A percentile compares a stretch with the other conserved stretches of the same genome.
Conservation (phyloP, 2,888 invertebrate genomes). For the Acrocyrtus sp. region DNA sequence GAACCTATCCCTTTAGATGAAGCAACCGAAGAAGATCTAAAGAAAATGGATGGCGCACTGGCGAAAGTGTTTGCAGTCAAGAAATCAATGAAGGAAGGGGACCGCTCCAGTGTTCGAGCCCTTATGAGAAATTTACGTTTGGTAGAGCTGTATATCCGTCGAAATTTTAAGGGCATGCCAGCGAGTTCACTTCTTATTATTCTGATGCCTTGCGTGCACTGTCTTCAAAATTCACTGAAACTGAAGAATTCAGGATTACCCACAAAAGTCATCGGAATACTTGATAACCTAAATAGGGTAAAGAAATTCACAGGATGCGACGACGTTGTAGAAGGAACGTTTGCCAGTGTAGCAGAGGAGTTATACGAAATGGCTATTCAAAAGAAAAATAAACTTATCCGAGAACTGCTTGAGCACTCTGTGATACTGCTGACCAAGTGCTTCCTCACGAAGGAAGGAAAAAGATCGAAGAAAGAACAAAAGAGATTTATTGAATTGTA, state of each 20-base stretch:
- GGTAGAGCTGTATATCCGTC: slow-evolving; percentile 37
- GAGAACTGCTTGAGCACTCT: slow-evolving; percentile 36
- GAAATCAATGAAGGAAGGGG: slow-evolving; percentile 50
- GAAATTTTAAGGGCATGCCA: slow-evolving; percentile 37
- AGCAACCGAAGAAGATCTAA: slow-evolving; percentile 53
- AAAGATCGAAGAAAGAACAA: slow-evolving; percentile 16
- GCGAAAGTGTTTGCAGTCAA: slow-evolving; percentile 57
- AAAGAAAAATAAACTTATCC: slow-evolving; percentile 18
- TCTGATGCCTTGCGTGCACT: slow-evolving; percentile 47
- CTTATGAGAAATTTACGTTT: slow-evolving; percentile 44
- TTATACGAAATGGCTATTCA: slow-evolving; percentile 10
- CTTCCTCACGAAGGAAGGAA: slow-evolving; percentile 19
- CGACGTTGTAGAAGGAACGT: slow-evolving; percentile 19
- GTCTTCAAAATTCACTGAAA: slow-evolving; percentile 14
- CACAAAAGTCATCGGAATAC: slow-evolving; percentile 16
- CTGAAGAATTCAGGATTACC: slow-evolving; percentile 12
- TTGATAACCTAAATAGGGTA: slow-evolving; percentile 35
- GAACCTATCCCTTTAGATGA: slow-evolving; percentile 56
- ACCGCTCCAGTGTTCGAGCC: slow-evolving; percentile 8
- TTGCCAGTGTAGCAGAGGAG: slow-evolving; percentile 26
- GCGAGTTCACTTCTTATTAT: slow-evolving; percentile 45
- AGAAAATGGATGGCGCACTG: slow-evolving; percentile 53
- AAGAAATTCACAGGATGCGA: slow-evolving; percentile 36
- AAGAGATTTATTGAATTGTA: slow-evolving; percentile 16
- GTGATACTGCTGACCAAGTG: slow-evolving; percentile 23